These are phyloP conservation scores for Tylochromis polylepis DNA, from an alignment of 2,113 vertebrate species.

Conservation along the genomic window DNA sequence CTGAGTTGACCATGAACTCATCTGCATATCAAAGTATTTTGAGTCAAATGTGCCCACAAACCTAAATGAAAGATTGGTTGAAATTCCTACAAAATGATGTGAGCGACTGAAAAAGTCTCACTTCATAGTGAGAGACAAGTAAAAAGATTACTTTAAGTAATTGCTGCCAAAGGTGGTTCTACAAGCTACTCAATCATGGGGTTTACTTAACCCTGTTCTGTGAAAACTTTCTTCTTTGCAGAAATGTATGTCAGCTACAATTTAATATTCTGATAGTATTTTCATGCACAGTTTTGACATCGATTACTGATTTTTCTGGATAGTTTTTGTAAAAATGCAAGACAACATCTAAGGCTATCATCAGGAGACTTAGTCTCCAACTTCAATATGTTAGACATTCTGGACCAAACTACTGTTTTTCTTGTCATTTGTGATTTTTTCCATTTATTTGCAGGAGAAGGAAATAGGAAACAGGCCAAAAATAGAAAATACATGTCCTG, in stretches of 20 bases:
- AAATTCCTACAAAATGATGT: neutral
- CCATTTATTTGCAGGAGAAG: neutral
- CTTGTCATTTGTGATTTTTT: neutral
- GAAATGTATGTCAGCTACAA: neutral
- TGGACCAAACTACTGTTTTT: neutral
- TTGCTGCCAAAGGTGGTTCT: neutral
- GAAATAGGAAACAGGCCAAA: neutral
- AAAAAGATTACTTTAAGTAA: neutral
- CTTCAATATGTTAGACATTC: neutral
- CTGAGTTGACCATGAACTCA: too few species aligned
- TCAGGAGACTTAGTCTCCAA: neutral
- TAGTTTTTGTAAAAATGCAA: neutral
- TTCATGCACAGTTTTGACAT: neutral
- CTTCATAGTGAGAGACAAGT: neutral
- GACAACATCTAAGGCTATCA: neutral
- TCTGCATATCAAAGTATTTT: neutral
- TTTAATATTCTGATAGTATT: neutral
- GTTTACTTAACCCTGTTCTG: neutral
- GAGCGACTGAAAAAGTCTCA: neutral
- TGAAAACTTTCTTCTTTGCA: neutral
- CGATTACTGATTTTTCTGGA: neutral
- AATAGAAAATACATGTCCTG: neutral
- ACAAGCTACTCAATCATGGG: neutral
- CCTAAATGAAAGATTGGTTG: neutral
- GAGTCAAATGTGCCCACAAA: neutral